A percentile compares a stretch with the other conserved stretches of the same genome.
Evolutionary conservation across 2,888 invertebrate species (phyloP).

Genomic region (Rotaria sp.): DNA sequence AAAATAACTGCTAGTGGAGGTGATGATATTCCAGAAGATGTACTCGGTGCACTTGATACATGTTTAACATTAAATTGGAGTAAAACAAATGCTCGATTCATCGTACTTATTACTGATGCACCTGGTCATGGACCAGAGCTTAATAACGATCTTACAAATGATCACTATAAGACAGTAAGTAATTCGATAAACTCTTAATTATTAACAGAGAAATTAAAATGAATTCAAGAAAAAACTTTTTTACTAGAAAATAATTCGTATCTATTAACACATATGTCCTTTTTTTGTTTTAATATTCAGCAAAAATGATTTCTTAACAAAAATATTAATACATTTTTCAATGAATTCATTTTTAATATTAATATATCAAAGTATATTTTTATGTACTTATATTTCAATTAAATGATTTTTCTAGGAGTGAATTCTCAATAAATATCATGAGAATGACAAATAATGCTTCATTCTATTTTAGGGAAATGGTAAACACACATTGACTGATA

Average conservation of each 20-base stretch:
- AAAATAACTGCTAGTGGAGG: neutral
- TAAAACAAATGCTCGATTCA: neutral
- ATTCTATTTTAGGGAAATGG: neutral
- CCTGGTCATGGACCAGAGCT: neutral
- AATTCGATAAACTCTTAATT: neutral
- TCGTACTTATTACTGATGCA: neutral
- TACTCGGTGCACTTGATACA: neutral
- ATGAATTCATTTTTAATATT: neutral
- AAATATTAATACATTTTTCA: no score
- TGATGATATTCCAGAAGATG: neutral
- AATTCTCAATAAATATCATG: neutral
- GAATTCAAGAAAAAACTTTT: no score
- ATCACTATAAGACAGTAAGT: neutral
- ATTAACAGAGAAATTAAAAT: no score
- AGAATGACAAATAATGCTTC: no score
- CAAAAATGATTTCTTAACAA: no score
- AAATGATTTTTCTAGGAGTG: neutral
- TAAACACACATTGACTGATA: neutral
- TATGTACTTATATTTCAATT: no score
- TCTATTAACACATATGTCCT: no score
- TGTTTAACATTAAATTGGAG: neutral
- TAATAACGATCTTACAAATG: neutral
- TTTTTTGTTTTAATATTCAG: no score
- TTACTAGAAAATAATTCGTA: no score
- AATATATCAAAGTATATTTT: neutral